Base-by-base conservation (phyloP, 2,797 vertebrate species). In the Prunella strophiata region DNA sequence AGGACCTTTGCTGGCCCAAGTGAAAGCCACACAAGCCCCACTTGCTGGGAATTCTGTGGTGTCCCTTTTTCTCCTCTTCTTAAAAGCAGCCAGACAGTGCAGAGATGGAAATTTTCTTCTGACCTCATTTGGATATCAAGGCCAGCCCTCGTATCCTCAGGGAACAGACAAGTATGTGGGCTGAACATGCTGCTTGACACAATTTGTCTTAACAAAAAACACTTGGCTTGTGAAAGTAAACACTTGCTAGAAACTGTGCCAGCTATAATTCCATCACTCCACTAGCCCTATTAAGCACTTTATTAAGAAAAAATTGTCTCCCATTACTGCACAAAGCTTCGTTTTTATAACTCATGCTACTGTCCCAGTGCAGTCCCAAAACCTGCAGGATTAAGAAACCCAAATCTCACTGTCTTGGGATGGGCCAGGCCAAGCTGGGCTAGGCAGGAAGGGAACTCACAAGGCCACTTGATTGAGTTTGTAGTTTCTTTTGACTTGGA, bases 111-210 rank as follows among this genome's bases (percentile, higher is more conserved):
- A 50, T 87, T 94, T 95, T 91, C 54, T 52, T 66, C 61, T 84
- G 86, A 58, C 88, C 93, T 92, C 72, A 22, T 94, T 95, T 83
- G 77, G 68, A 51, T 83, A 79, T 88, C 66, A 87, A 97, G 89
- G 86, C 70, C 78, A 96, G 63, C 22, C 73, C 26, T 58, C 8
- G 1, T 45, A 74, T 67, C 92, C 77, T 78, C 57, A 45, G 81
- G 55, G 88, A 95, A 71, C 0, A 91, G 43, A 58, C 15, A 65
- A 92, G 48, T 71, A 30, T 57, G 91, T 93, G 77, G 73, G 87
- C 54, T 81, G 82, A 88, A 52, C 61, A 42, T 36, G 58, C 63
- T 85, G 72, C 75, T 75, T 62, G 21, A 88, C 72, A 94, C 62
- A 52, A 67, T 92, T 96, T 84, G 43, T 78, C 66, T 71, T 80